Evolutionary conservation across 2,797 vertebrate genomes (phyloP), one percentile per base, ranked within the genome.

Genomic region (Synanceia verrucosa): DNA sequence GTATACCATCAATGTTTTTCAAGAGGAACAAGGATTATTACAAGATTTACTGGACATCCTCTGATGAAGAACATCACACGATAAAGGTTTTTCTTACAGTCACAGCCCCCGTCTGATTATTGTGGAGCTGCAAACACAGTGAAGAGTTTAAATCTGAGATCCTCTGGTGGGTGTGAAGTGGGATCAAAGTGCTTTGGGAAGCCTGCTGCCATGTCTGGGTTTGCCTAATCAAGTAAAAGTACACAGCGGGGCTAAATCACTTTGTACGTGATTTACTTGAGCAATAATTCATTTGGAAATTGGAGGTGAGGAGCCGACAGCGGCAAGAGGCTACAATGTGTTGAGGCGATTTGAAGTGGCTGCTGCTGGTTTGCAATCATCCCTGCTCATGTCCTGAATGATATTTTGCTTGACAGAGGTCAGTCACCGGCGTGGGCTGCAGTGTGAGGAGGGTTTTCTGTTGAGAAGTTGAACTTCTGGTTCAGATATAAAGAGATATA

Each of bases 221-320:
- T 79, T 73, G 66, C 76, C 70, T 79, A 84, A 89, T 91, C 76
- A 87, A 88, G 82, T 67, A 61, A 86, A 84, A 85, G 76, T 66
- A 79, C 76, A 82, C 55, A 78, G 74, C 44, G 53, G 76, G 67
- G 68, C 70, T 53, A 56, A 63, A 79, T 83, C 76, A 69, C 69
- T 82, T 85, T 77, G 43, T 71, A 62, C 28, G 19, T 80, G 79
- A 86, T 86, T 87, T 85, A 75, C 75, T 74, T 21, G 47, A 79
- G 71, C 66, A n/a, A 71, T 86, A 84, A 86, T 78, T 91, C 69
- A 87, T 80, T 83, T 81, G 65, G 63, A 84, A n/a, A 82, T 62
- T 19, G 55, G 64, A 65, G 70, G 70, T 24, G 62, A 73, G 61
- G 61, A 73, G 69, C 16, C 70, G 18, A 28, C 37, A 39, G 28